phyloP scores from a whole-genome alignment of 2,888 invertebrate species.

The Eristalis intricaria region DNA sequence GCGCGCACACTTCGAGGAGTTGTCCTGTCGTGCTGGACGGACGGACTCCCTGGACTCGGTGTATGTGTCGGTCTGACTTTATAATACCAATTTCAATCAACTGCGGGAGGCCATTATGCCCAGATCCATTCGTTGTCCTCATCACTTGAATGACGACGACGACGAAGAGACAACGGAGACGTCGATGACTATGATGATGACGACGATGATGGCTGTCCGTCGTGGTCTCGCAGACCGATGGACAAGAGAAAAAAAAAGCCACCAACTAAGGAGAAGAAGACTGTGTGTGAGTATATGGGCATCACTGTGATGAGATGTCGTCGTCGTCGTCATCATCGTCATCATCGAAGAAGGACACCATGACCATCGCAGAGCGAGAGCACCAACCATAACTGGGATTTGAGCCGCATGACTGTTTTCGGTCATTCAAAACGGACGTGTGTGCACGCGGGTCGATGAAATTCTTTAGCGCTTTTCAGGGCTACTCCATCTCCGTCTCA shows the following conservation, averaged over 20 bases:
- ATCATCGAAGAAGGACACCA: conserved; percentile 46
- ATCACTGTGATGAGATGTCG: background rate
- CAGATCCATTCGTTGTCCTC: conserved; percentile 59
- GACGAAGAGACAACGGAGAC: background rate
- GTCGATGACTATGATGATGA: conserved; percentile 23
- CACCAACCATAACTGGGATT: conserved; percentile 62
- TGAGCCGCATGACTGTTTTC: conserved; percentile 67
- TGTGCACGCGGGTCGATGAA: conserved; percentile 9
- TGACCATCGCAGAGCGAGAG: conserved; percentile 48
- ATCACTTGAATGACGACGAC: conserved; percentile 52
- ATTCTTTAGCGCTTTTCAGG: conserved; percentile 24
- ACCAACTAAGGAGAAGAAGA: background rate
- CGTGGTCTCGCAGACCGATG: background rate
- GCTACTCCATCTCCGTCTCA: background rate
- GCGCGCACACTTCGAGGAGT: conserved; percentile 29
- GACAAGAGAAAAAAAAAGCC: background rate
- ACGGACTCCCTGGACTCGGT: conserved; percentile 4
- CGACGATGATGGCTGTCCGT: conserved; percentile 25
- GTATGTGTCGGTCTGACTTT: conserved; percentile 57
- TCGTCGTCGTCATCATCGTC: background rate
- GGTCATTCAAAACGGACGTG: conserved; percentile 23
- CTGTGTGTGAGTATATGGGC: background rate
- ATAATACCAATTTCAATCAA: conserved; percentile 70
- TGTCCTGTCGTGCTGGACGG: conserved; percentile 16
- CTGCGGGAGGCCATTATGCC: conserved; percentile 64